phyloP scores from a whole-genome alignment of 2,113 vertebrate species.

The Dromaius novaehollandiae region DNA sequence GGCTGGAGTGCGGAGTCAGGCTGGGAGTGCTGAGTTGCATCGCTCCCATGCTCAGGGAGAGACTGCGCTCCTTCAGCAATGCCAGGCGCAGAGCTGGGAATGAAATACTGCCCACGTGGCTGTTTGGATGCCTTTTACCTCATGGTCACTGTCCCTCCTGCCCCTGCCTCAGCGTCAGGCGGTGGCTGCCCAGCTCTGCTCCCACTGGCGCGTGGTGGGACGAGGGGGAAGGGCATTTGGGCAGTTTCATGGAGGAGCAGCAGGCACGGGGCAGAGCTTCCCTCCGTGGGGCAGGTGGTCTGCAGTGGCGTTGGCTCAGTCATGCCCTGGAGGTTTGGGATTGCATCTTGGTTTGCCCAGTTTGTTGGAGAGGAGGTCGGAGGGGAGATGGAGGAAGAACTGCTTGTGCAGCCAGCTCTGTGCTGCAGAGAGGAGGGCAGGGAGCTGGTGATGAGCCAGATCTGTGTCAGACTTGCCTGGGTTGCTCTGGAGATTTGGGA shows the following conservation, averaged over 20 bases:
- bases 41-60: rapidly evolving
- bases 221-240: background rate
- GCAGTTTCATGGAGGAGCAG: background rate
- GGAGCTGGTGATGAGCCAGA: background rate
- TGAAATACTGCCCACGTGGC: background rate
- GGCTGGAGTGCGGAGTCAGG: background rate
- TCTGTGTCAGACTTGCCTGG: too few species aligned
- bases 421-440: background rate
- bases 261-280: too few species aligned
- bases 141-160: too few species aligned
- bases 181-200: too few species aligned
- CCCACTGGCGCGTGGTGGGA: too few species aligned
- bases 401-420: background rate
- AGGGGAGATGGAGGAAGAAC: background rate
- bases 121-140: too few species aligned
- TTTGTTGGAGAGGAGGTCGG: background rate
- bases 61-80: background rate
- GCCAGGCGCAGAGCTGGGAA: background rate
- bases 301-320: too few species aligned
- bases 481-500: too few species aligned
- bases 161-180: too few species aligned
- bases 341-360: background rate
- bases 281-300: too few species aligned
- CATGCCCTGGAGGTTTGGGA: too few species aligned
- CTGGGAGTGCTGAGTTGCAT: background rate